A percentile compares a stretch with the other conserved stretches of the same genome.
Conservation (phyloP, 2,888 invertebrate genomes). For the Eristalis arbustorum region DNA sequence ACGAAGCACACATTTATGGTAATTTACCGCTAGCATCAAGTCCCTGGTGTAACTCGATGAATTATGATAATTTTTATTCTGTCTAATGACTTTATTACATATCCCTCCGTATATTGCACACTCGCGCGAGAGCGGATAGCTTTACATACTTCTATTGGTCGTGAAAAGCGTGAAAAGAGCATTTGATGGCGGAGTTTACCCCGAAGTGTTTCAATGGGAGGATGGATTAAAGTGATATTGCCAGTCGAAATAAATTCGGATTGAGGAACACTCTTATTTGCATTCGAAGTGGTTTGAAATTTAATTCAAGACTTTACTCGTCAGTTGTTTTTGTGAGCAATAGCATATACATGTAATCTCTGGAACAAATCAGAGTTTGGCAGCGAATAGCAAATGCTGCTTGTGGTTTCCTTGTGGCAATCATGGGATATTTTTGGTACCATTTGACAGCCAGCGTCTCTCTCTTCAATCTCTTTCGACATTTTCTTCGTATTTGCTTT, state of each 20-base stretch:
- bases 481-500: too few relatives aligned
- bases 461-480: too few relatives aligned
- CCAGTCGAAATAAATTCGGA: not conserved
- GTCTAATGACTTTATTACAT: conserved; percentile 19
- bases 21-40: not conserved
- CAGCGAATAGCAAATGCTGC: too few relatives aligned
- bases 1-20: not conserved
- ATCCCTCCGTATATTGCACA: not conserved
- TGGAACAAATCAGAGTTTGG: too few relatives aligned
- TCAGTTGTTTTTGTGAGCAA: too few relatives aligned
- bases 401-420: too few relatives aligned
- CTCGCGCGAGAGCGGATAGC: not conserved
- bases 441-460: too few relatives aligned
- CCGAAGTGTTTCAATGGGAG: not conserved
- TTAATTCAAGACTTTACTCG: not conserved
- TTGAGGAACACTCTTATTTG: not conserved
- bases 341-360: too few relatives aligned
- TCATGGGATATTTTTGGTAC: too few relatives aligned
- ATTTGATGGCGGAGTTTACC: not conserved
- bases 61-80: conserved; percentile 21
- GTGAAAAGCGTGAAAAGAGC: not conserved
- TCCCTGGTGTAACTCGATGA: not conserved
- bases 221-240: not conserved
- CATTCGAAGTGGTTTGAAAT: not conserved
- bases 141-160: not conserved